Percentiles rank a stretch among this genome's conserved stretches.
Conservation (phyloP, 2,113 vertebrate species). For the Trichomycterus rosablanca region DNA sequence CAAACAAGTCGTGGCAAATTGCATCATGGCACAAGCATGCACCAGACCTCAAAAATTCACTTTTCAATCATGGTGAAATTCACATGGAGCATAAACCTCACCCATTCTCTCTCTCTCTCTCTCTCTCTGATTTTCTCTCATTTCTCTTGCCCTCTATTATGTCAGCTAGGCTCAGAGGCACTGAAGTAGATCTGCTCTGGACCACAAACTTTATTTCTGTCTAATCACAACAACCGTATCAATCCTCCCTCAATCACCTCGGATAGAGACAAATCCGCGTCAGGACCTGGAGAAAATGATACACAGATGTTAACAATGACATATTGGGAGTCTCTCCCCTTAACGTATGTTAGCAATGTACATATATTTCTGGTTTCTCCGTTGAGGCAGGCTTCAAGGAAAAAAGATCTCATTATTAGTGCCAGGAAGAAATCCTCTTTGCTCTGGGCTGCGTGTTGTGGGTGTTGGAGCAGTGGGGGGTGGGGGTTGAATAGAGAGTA, state of each 20-base stretch:
- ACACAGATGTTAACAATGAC: slow-evolving; percentile 8
- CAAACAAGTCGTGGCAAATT: slow-evolving; percentile 43
- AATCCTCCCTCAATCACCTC: slow-evolving; percentile 38
- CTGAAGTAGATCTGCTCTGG: slow-evolving; percentile 46
- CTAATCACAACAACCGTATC: slow-evolving; percentile 58
- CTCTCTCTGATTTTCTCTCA: not conserved
- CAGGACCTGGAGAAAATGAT: not conserved
- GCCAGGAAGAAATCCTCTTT: slow-evolving; percentile 45
- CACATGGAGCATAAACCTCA: slow-evolving; percentile 1
- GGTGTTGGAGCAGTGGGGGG: slow-evolving; percentile 37
- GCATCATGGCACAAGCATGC: slow-evolving; percentile 36
- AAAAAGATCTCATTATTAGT: slow-evolving; percentile 46
- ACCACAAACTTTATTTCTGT: slow-evolving; percentile 60
- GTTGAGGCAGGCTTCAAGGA: slow-evolving; percentile 42
- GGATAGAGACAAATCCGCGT: slow-evolving; percentile 5
- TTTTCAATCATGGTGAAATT: slow-evolving; percentile 15
- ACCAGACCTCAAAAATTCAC: slow-evolving; percentile 43
- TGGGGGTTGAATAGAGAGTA: slow-evolving; percentile 35
- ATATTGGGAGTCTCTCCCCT: not conserved
- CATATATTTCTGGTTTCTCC: slow-evolving; percentile 33
- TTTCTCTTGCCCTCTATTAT: not conserved
- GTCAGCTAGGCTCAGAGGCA: slow-evolving; percentile 3
- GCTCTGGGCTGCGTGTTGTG: slow-evolving; percentile 40
- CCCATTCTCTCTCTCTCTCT: not conserved
- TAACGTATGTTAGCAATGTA: slow-evolving; percentile 35